Evolutionary conservation across 1,140 invertebrate species (phyloP).

Genomic region (Geopemphigus sp.): DNA sequence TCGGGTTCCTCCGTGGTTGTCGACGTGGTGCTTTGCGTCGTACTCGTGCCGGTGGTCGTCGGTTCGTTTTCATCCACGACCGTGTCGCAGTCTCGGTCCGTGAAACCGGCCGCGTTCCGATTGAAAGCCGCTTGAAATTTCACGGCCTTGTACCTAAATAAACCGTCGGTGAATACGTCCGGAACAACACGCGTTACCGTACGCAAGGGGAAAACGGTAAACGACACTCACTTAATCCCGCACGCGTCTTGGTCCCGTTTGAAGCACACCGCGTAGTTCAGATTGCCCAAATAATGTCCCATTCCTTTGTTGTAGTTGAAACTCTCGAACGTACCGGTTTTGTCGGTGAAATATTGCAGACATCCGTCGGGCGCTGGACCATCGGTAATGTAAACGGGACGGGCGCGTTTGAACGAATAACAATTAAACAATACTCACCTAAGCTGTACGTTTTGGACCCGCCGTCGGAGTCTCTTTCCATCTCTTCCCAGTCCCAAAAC

Average conservation of each 20-base stretch:
- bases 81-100: conserved; percentile 37
- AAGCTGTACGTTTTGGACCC: neutral
- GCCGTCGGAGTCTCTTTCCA: neutral
- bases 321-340: conserved; percentile 60
- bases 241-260: conserved; percentile 52
- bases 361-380: conserved; percentile 63
- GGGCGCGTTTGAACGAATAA: neutral
- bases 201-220: too few species aligned
- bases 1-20: neutral
- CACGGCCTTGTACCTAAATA: conserved; percentile 1
- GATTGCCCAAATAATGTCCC: conserved; percentile 57
- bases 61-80: neutral
- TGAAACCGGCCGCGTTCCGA: neutral
- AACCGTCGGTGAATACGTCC: too few species aligned
- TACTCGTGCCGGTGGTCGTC: neutral
- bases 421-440: neutral
- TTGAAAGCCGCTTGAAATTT: conserved; percentile 36
- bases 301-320: conserved; percentile 63
- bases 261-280: conserved; percentile 59
- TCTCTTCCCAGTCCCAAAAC: conserved; percentile 33
- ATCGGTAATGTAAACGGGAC: neutral
- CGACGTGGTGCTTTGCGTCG: neutral
- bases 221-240: conserved; percentile 37
- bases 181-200: too few species aligned
- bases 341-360: conserved; percentile 65